These are phyloP conservation scores for Parascotia fuliginaria DNA, from an alignment of 2,888 invertebrate species.

Conservation along the genomic window DNA sequence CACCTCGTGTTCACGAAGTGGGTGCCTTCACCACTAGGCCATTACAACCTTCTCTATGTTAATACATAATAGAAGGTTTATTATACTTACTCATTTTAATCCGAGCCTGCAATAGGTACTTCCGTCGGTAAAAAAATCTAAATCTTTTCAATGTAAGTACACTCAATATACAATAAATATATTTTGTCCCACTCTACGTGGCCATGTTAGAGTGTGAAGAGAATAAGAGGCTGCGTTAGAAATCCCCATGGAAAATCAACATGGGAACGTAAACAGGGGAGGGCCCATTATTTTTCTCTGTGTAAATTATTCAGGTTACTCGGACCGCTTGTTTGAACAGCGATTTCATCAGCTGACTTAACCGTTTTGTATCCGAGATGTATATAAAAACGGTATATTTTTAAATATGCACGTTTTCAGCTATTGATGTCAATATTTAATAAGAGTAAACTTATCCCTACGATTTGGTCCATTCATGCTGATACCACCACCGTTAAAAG, in stretches of 20 bases:
- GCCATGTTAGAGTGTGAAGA: constrained; percentile 46
- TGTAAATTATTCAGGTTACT: constrained; percentile 72
- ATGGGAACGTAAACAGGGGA: constrained; percentile 64
- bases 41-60: too few species aligned
- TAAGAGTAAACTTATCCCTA: too few species aligned
- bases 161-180: constrained; percentile 50
- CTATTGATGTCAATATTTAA: too few species aligned
- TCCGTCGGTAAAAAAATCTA: constrained; percentile 47
- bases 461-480: too few species aligned
- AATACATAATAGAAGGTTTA: too few species aligned
- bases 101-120: too few species aligned
- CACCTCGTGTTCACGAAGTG: too few species aligned
- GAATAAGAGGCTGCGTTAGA: constrained; percentile 47
- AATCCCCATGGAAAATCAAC: constrained; percentile 71
- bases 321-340: constrained; percentile 64
- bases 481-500: too few species aligned
- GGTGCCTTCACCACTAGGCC: too few species aligned
- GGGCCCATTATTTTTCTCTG: constrained; percentile 61
- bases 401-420: constrained; percentile 16
- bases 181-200: constrained; percentile 40
- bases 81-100: too few species aligned
- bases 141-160: constrained; percentile 64
- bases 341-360: constrained; percentile 68
- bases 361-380: constrained; percentile 49
- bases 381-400: constrained; percentile 31